Conservation (phyloP, 2,113 vertebrate genomes). For the Spea bombifrons region DNA sequence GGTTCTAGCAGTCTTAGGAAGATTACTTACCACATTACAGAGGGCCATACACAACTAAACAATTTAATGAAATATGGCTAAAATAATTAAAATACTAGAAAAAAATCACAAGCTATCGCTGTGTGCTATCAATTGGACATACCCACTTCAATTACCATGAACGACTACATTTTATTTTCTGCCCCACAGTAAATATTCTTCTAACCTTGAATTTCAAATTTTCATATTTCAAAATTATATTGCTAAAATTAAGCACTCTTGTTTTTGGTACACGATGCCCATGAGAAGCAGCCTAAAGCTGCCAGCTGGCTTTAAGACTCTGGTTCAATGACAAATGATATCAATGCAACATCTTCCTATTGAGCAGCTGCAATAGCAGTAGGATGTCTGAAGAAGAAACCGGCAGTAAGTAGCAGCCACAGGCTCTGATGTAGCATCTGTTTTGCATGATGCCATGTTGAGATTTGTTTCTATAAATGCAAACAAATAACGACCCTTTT, state of each 20-base stretch:
- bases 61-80: no score
- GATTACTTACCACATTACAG: no score
- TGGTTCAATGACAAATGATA: conserved; percentile 49
- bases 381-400: conserved; percentile 45
- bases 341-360: conserved; percentile 46
- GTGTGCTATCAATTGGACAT: no score
- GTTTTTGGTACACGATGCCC: conserved; percentile 18
- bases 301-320: conserved; percentile 46
- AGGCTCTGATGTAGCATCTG: conserved; percentile 47
- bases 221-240: background rate
- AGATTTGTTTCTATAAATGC: conserved; percentile 49
- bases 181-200: no score
- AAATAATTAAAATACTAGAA: no score
- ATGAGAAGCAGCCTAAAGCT: conserved; percentile 30
- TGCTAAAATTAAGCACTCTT: conserved; percentile 13
- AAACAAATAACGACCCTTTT: conserved; percentile 46
- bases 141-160: no score
- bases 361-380: conserved; percentile 47
- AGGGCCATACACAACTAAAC: no score
- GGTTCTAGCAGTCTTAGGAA: no score
- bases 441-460: conserved; percentile 48
- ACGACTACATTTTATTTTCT: no score
- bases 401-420: conserved; percentile 45
- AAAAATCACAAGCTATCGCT: no score
- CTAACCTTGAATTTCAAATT: background rate